These are phyloP conservation scores for Lasius fuliginosus DNA, from an alignment of 2,888 invertebrate genomes.

Conservation along the genomic window DNA sequence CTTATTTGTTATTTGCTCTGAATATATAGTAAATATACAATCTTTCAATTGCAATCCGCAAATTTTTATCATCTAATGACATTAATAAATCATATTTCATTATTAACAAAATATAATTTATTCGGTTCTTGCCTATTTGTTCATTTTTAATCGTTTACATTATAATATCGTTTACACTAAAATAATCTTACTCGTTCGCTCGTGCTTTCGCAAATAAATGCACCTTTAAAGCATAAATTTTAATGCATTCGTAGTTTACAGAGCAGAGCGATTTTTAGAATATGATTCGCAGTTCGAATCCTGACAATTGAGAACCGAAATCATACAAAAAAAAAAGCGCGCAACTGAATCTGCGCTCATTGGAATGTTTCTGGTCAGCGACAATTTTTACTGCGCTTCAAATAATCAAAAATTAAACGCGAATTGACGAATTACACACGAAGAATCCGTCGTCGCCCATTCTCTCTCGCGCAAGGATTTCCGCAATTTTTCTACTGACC, in stretches of 20 bases:
- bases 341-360: not conserved
- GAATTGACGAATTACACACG: constrained; percentile 16
- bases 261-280: constrained; percentile 5
- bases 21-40: not conserved
- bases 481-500: constrained; percentile 37
- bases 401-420: constrained; percentile 47
- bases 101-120: not conserved
- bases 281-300: constrained; percentile 5
- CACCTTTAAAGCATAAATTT: not conserved
- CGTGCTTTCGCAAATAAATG: not conserved
- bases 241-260: constrained; percentile 3
- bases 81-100: not conserved
- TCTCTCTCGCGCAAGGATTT: constrained; percentile 36
- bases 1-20: not conserved
- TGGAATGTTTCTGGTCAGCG: not conserved
- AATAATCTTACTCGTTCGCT: not conserved
- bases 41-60: not conserved
- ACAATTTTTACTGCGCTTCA: constrained; percentile 13
- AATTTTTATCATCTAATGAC: not conserved
- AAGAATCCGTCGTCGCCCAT: constrained; percentile 11
- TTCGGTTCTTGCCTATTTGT: not conserved
- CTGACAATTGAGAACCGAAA: not conserved
- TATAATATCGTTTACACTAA: not conserved
- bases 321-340: constrained; percentile 29
- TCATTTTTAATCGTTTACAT: not conserved